Evolutionary conservation across 2,797 vertebrate genomes (phyloP).

Genomic region (Malacoraja senta): DNA sequence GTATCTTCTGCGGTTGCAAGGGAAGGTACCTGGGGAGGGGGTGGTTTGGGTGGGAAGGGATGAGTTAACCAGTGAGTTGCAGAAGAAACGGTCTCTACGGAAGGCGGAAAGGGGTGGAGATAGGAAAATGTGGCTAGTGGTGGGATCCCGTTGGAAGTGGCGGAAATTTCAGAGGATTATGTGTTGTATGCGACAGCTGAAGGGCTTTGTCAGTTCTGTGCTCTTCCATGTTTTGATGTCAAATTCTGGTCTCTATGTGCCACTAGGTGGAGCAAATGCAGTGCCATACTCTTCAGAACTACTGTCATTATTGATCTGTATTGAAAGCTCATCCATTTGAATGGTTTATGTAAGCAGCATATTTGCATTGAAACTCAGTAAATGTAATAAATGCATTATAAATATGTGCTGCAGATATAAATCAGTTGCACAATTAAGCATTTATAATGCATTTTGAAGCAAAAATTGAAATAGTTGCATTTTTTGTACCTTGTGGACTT

Average conservation of each 20-base stretch:
- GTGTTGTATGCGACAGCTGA: too few relatives aligned
- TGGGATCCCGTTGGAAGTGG: too few relatives aligned
- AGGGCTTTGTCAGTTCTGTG: neutral
- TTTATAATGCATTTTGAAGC: neutral
- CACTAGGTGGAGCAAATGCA: constrained; percentile 26
- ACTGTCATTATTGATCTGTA: neutral
- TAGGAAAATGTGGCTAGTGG: too few relatives aligned
- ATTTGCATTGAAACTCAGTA: neutral
- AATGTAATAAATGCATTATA: neutral
- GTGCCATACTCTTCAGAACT: neutral
- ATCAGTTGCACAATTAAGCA: neutral
- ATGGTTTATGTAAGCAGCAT: neutral
- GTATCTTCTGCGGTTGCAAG: too few relatives aligned
- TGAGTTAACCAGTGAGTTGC: too few relatives aligned
- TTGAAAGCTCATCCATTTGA: neutral
- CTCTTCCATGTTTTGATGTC: neutral
- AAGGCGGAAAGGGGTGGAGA: too few relatives aligned
- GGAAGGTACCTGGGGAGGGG: too few relatives aligned
- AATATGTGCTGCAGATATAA: neutral
- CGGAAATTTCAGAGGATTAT: too few relatives aligned
- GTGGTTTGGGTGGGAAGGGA: too few relatives aligned
- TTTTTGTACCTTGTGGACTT: neutral
- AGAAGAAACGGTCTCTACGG: too few relatives aligned
- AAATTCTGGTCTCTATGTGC: neutral
- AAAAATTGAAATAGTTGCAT: neutral